Evolutionary conservation across 1,140 invertebrate genomes (phyloP), one percentile per base, ranked within the genome.

Genomic region (Bactericera cockerelli): DNA sequence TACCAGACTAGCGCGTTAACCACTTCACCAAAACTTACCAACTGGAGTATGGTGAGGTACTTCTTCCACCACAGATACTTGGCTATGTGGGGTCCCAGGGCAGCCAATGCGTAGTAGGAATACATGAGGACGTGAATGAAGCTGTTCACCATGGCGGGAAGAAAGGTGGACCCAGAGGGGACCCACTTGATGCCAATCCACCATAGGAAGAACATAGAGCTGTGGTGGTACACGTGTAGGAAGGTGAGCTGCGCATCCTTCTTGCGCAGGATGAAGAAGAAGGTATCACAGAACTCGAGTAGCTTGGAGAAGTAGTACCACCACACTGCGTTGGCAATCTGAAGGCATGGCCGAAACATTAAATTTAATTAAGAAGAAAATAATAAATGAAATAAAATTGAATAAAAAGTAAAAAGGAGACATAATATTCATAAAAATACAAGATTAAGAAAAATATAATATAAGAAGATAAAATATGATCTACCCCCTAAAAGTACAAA

Each of bases 181-280:
- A 95, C 89, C 87, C 89, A 98, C 77, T 94, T 94, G 61, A 93
- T 86, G 19, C 90, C 89, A 63, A 95, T 93, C 91, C 92, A 98
- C 88, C 91, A 95, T 16, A 93, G 79, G 0, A 80, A 77, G 67
- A 93, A 91, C 87, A 93, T 93, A 0, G 87, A 91, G 2, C 88
- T 88, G 68, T 93, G 90, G 71, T 94, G 91, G 67, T 93, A 93
- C 0, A 93, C 82, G 63, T 94, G 90, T 2, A 94, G 76, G 71
- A 93, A 93, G 11, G 86, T 89, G 56, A 94, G 71, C 70, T 93
- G 89, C 62, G 82, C 83, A 59, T 85, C 81, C 67, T 93, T 93
- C 70, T 93, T 92, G 31, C 89, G 77, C 26, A 93, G 68, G 59
- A 93, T 91, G 65, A 93, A 90, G 76, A 93, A 93, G 63, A 88